Evolutionary conservation across 2,797 vertebrate genomes (phyloP), one percentile per base, ranked within the genome.

Genomic region (Poecile montanus): DNA sequence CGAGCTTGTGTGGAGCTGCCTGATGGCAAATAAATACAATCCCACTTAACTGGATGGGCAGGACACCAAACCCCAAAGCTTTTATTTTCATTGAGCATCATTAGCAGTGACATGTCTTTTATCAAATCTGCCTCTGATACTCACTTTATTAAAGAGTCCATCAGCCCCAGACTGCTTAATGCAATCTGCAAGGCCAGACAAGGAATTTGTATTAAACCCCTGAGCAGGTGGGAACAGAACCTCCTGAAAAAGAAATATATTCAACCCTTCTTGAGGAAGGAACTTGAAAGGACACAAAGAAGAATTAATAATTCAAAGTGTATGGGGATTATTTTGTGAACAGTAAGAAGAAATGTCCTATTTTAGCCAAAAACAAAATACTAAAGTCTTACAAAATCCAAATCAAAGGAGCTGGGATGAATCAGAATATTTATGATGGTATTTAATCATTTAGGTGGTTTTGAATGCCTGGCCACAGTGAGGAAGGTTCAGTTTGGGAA

Each of bases 1-100:
- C 3, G 19, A 68, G 70, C 54, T 44, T 5, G 66, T 18, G 56
- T 14, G 17, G 50, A 76, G 66, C 88, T 71, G 85, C 92, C 61
- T 80, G 85, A 86, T 10, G 9, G 89, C 45, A 63, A 83, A 91
- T 68, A 95, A 96, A 85, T 88, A 58, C 47, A 83, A 88, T 68
- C 76, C 82, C 93, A 93, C 93, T 96, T 94, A 88, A 73, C 73
- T 20, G 75, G 91, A 68, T 56, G 84, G 95, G 91, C 88, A 95
- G 86, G 51, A 92, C 82, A 95, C 76, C 91, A 96, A 94, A 88
- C 71, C 91, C 91, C 40, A 88, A 88, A 94, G 94, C 94, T 96
- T 96, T 97, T 92, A 93, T 94, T 94, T 96, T 97, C 96, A 95
- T 97, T 96, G 93, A 90, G 63, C 89, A 83, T 85, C 82, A 66